Evolutionary conservation across 2,113 vertebrate species (phyloP).

Genomic region (Nymphicus hollandicus): DNA sequence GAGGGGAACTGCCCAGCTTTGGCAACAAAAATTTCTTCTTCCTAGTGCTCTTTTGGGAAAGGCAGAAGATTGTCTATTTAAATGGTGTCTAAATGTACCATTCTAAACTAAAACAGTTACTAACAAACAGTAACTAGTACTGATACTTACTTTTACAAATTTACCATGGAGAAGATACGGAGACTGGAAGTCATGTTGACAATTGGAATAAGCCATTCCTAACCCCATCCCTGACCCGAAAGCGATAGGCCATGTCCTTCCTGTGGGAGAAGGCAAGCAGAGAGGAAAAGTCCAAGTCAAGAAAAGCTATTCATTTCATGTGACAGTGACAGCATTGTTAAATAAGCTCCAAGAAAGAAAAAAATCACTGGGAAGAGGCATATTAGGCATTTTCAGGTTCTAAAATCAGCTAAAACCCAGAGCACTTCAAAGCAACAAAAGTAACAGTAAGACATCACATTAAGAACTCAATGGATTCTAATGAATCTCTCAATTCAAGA

Average conservation of each 20-base stretch:
- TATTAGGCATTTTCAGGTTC: not conserved
- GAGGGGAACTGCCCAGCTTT: not conserved
- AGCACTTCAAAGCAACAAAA: not conserved
- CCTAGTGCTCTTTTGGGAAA: not conserved
- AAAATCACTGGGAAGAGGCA: not conserved
- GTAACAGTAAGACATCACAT: not conserved
- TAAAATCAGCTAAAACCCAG: not conserved
- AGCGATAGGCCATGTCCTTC: constrained; percentile 86
- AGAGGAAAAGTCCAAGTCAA: not conserved
- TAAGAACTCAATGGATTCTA: not conserved
- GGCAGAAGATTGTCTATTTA: not conserved
- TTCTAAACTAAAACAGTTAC: not conserved
- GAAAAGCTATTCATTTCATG: not conserved
- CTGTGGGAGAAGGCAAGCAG: constrained; percentile 56
- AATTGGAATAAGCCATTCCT: constrained; percentile 92
- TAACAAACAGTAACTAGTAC: not conserved
- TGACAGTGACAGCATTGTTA: not conserved
- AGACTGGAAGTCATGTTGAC: constrained; percentile 89
- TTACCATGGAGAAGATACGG: constrained; percentile 86
- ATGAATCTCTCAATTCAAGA: not conserved
- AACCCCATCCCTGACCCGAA: constrained; percentile 87
- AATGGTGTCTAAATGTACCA: not conserved
- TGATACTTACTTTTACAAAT: constrained; percentile 83
- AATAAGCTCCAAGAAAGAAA: not conserved
- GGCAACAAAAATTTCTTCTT: not conserved